Base-by-base conservation (phyloP, 2,888 invertebrate species). In the Acrocyrtus sp. region DNA sequence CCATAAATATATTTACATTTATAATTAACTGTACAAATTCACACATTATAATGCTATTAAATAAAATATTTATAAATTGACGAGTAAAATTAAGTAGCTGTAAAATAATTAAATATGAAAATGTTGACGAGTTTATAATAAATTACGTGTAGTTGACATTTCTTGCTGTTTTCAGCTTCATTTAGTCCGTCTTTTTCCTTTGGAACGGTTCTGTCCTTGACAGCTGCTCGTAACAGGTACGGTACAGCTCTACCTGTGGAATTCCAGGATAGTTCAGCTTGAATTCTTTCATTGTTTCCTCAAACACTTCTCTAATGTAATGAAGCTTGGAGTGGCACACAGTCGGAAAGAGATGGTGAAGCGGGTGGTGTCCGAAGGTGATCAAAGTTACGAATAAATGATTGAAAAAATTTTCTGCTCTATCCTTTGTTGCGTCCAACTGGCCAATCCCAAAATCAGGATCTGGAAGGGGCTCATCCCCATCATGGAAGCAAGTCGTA, bases 301-400 rank as follows among this genome's bases (percentile, higher is more conserved):
- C 79, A 12, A 90, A 86, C 0, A 87, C 86, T 0, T 90, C 89
- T 82, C 90, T 88, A 3, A 93, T 85, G 57, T 89, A 87, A 8
- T 88, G 87, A 15, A 94, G 84, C 68, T 90, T 88, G 0, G 89
- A 89, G 81, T 94, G 93, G 83, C 94, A 94, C 34, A 94, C 81
- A 0, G 92, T 91, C 0, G 94, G 94, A 80, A 62, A 63, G 8
- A 87, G 41, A n/a, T 70, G 70, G 41, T 62, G 57, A 12, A 63
- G 19, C 0, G 75, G 62, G 82, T 94, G 94, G 73, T 91, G 90
- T 0, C 94, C 94, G 81, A 92, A 94, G 73, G 89, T 87, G 0
- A 91, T 17, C 15, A 77, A 21, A 27, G 61, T 68, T 6, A 77
- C 66, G 39, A 78, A 76, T 4, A 75, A 22, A n/a, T 69, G 68